Evolutionary conservation across 2,797 vertebrate species (phyloP).

Genomic region (Steatocranus sp.): DNA sequence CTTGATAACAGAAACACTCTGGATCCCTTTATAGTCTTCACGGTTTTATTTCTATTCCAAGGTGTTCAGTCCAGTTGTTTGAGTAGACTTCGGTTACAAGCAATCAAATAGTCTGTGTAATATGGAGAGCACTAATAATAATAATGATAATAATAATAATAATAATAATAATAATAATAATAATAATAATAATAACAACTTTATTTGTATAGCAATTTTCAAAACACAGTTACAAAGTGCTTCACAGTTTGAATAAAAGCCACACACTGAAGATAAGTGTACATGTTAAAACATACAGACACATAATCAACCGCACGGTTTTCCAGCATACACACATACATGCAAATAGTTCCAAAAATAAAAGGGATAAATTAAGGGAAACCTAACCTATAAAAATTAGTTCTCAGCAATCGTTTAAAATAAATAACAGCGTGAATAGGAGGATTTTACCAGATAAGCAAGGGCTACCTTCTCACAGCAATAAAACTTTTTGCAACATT

Average conservation of each 20-base stretch:
- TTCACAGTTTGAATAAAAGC: not conserved
- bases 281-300: not conserved
- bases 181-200: not conserved
- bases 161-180: too few relatives aligned
- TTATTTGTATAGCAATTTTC: not conserved
- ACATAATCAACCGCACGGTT: not conserved
- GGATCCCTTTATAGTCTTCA: not conserved
- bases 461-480: not conserved
- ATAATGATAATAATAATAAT: too few relatives aligned
- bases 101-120: not conserved
- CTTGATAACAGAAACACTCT: not conserved
- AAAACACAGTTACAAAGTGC: not conserved
- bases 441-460: not conserved
- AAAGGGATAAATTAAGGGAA: not conserved
- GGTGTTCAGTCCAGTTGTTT: not conserved
- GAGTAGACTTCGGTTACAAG: not conserved
- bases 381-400: rapidly evolving
- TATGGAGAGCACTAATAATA: not conserved
- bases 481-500: not conserved
- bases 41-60: not conserved
- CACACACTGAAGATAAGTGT: not conserved
- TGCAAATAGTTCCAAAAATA: not conserved
- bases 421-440: not conserved
- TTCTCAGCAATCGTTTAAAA: not conserved
- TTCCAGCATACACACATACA: not conserved